Percentiles rank a stretch among this genome's conserved stretches.
These are phyloP conservation scores for Urocyon cinereoargenteus DNA, from an alignment of 2,797 vertebrate genomes.

Conservation along the genomic window DNA sequence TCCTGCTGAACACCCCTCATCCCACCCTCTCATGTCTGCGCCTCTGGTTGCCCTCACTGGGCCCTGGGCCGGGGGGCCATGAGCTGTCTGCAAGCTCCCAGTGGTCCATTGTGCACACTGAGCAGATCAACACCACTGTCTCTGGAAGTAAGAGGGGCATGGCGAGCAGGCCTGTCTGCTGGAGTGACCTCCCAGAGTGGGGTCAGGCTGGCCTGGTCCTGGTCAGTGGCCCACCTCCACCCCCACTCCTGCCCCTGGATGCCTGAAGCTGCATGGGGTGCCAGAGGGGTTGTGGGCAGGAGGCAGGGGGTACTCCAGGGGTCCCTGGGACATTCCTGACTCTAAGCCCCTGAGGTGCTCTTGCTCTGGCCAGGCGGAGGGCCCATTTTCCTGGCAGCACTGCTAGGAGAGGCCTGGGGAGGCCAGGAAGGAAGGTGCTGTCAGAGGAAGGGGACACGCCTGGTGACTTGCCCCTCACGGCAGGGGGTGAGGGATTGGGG, in stretches of 20 bases:
- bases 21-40: accelerated
- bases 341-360: neutral
- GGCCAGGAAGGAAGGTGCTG: neutral
- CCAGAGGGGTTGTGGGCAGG: neutral
- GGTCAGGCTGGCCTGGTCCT: too few relatives aligned
- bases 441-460: neutral
- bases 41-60: neutral
- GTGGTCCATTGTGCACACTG: accelerated
- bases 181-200: accelerated
- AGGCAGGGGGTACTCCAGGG: neutral
- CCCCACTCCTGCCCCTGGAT: neutral
- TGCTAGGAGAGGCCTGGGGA: neutral
- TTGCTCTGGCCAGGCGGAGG: accelerated
- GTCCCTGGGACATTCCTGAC: neutral
- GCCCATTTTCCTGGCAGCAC: accelerated
- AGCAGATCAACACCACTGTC: accelerated
- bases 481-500: neutral
- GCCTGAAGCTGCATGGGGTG: neutral
- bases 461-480: neutral
- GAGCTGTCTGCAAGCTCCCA: accelerated
- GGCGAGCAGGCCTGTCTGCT: neutral
- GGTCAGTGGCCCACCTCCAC: neutral
- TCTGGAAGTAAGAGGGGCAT: accelerated
- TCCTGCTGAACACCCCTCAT: neutral
- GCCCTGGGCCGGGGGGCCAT: neutral